phyloP scores from a whole-genome alignment of 2,888 invertebrate species.

The Xestia ashworthii region DNA sequence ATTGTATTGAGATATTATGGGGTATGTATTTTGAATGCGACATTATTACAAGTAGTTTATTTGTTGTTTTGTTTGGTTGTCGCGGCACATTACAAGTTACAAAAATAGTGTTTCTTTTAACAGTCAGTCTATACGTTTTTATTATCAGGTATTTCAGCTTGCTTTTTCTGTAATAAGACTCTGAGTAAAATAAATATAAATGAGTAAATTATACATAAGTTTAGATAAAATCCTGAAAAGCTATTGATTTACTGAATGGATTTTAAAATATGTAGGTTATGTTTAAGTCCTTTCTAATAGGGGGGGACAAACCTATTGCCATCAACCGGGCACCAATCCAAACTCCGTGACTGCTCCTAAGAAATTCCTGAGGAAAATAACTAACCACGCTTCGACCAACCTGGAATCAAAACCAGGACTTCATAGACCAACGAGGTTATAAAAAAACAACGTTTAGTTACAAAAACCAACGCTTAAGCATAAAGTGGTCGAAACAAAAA shows the following conservation, averaged over 20 bases:
- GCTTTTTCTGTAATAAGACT: neutral
- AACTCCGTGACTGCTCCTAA: neutral
- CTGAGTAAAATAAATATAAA: neutral
- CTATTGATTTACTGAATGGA: neutral
- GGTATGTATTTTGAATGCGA: constrained; percentile 17
- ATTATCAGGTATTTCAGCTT: neutral
- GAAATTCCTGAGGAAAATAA: neutral
- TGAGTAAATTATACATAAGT: neutral
- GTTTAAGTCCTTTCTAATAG: neutral
- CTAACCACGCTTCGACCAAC: neutral
- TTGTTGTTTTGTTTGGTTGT: constrained; percentile 31
- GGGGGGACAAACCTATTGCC: neutral
- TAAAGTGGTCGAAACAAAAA: constrained; percentile 45
- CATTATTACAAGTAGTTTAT: constrained; percentile 52
- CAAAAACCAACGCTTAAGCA: constrained; percentile 12
- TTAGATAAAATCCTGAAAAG: no score
- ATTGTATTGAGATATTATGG: constrained; percentile 6
- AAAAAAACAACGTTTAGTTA: constrained; percentile 13
- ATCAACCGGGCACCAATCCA: neutral
- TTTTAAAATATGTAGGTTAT: neutral
- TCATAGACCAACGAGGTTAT: neutral
- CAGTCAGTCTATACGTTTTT: constrained; percentile 14
- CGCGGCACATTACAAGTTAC: constrained; percentile 20
- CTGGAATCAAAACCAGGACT: neutral
- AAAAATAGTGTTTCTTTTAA: constrained; percentile 3